Percentiles rank a stretch among this genome's conserved stretches.
phyloP scores from a whole-genome alignment of 2,797 vertebrate genomes.

The Eospalax fontanierii region DNA sequence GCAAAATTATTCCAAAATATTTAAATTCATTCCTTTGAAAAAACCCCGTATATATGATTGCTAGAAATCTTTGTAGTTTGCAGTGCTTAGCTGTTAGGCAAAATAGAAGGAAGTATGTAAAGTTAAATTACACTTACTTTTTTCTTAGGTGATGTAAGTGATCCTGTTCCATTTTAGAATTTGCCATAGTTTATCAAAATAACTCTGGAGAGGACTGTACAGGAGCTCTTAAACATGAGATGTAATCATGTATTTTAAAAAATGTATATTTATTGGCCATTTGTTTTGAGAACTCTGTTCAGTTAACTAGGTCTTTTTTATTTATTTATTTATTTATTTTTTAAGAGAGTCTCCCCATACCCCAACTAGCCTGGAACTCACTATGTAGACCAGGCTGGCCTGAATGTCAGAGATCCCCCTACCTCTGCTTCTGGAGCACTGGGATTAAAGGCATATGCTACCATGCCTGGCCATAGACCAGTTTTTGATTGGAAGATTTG shows the following conservation, averaged over 20 bases:
- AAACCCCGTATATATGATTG: not conserved
- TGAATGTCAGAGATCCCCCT: too few species aligned
- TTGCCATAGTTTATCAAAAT: constrained; percentile 45
- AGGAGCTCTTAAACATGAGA: not conserved
- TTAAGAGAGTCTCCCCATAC: too few species aligned
- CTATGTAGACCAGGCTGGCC: too few species aligned
- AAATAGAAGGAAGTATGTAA: constrained; percentile 1
- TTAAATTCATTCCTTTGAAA: constrained; percentile 14
- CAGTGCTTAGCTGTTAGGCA: not conserved
- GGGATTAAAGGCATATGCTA: too few species aligned
- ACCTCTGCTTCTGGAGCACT: too few species aligned
- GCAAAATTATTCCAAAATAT: constrained; percentile 28
- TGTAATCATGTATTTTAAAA: not conserved
- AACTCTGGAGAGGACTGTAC: not conserved
- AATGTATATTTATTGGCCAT: too few species aligned
- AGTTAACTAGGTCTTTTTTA: too few species aligned
- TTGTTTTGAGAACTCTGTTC: not conserved
- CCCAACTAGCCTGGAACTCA: too few species aligned
- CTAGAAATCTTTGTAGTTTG: not conserved
- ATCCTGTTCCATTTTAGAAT: constrained; percentile 26
- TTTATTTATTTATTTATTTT: too few species aligned
- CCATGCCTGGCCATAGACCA: not conserved
- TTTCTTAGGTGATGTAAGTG: not conserved
- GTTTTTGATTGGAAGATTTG: not conserved
- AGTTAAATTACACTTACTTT: not conserved